These are phyloP conservation scores for Myodes glareolus DNA, from an alignment of 2,113 vertebrate genomes.

Conservation along the genomic window DNA sequence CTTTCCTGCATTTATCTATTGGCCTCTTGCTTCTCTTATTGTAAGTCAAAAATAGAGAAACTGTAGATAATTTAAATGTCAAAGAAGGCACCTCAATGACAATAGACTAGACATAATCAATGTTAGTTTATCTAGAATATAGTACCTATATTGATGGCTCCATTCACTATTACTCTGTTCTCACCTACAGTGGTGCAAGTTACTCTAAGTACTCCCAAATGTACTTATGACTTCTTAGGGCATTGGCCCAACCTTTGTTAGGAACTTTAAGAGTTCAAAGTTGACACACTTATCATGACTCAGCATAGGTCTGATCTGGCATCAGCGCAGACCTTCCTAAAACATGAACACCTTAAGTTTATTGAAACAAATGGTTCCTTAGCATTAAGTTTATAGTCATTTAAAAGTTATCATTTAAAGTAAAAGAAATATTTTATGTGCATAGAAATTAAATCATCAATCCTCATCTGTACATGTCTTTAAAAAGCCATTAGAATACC, in stretches of 20 bases:
- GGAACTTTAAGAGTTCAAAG: background rate
- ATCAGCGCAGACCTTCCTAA: background rate
- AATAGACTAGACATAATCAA: background rate
- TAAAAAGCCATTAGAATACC: conserved; percentile 8
- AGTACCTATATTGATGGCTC: too few relatives aligned
- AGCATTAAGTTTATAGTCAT: background rate
- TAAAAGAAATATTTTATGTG: background rate
- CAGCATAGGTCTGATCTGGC: background rate
- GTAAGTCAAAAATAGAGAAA: background rate
- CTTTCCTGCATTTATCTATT: background rate
- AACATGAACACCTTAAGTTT: background rate
- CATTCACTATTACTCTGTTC: background rate
- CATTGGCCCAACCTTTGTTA: background rate
- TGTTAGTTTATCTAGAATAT: background rate
- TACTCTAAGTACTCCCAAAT: background rate
- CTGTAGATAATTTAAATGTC: background rate
- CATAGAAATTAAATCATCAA: background rate
- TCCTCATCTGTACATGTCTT: background rate
- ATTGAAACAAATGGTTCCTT: background rate
- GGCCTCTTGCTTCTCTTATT: background rate
- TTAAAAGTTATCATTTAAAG: conserved; percentile 32
- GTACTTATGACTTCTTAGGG: background rate
- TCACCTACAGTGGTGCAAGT: background rate
- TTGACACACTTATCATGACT: background rate
- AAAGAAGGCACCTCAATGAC: background rate